Percentiles rank a stretch among this genome's conserved stretches.
phyloP scores from a whole-genome alignment of 1,140 invertebrate species.

The Zelostemma sp. region DNA sequence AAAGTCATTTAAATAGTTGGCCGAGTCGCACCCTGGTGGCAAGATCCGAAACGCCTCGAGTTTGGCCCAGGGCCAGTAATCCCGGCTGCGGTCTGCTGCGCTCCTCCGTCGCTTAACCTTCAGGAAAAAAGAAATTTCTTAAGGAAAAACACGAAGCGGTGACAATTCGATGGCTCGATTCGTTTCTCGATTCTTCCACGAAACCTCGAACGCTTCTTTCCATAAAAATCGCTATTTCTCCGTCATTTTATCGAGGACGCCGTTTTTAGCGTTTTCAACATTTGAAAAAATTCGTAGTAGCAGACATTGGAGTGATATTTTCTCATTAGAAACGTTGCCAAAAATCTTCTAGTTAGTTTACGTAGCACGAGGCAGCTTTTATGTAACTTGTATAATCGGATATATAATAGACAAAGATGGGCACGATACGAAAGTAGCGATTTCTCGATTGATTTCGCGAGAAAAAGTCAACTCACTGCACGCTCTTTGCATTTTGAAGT shows the following conservation, averaged over 20 bases:
- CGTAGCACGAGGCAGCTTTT: conserved; percentile 18
- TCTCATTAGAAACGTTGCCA: conserved; percentile 40
- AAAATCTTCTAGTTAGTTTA: conserved; percentile 37
- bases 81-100: conserved; percentile 46
- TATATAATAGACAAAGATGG: conserved; percentile 34
- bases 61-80: conserved; percentile 60
- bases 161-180: conserved; percentile 29
- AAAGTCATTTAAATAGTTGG: conserved; percentile 70
- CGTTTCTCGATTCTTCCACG: too few species aligned
- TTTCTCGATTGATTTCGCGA: conserved; percentile 15
- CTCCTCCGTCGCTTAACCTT: conserved; percentile 34
- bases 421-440: conserved; percentile 28
- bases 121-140: conserved; percentile 30
- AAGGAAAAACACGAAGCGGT: conserved; percentile 34
- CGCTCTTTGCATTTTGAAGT: too few species aligned
- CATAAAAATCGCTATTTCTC: too few species aligned
- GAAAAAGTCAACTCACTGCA: conserved; percentile 50
- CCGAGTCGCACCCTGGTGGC: conserved; percentile 63
- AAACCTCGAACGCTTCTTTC: too few species aligned
- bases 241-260: too few species aligned
- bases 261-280: too few species aligned
- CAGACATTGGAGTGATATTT: conserved; percentile 31
- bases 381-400: conserved; percentile 35
- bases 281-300: conserved; percentile 30
- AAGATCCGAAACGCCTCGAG: conserved; percentile 55